Percentiles rank a stretch among this genome's conserved stretches.
Conservation (phyloP, 2,113 vertebrate species). For the Megalops atlanticus region DNA sequence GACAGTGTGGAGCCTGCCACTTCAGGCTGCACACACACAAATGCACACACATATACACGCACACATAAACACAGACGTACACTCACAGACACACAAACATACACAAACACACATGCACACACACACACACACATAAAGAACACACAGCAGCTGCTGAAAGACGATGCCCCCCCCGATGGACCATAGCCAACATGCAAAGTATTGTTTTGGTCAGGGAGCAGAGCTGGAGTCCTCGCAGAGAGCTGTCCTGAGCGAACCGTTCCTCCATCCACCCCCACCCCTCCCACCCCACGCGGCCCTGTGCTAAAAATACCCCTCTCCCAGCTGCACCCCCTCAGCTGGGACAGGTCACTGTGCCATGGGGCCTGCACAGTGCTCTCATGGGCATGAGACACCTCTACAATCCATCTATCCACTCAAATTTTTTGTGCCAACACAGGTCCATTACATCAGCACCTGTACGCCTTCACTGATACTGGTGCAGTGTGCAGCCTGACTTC, state of each 20-base stretch:
- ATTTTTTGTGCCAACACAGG: too few species aligned
- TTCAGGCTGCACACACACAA: background rate
- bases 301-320: background rate
- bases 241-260: background rate
- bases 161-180: conserved; percentile 41
- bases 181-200: conserved; percentile 55
- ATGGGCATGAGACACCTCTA: too few species aligned
- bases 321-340: too few species aligned
- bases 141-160: background rate
- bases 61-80: background rate
- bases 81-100: background rate
- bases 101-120: background rate
- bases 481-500: too few species aligned
- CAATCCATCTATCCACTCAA: too few species aligned
- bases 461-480: too few species aligned
- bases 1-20: background rate
- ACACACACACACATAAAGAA: background rate
- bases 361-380: too few species aligned
- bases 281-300: background rate
- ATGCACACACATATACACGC: background rate
- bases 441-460: too few species aligned
- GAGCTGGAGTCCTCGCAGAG: conserved; percentile 35
- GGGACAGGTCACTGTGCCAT: too few species aligned
- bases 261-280: background rate
- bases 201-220: conserved; percentile 57